phyloP scores from a whole-genome alignment of 2,888 invertebrate species.

The Micoletzkya japonica region DNA sequence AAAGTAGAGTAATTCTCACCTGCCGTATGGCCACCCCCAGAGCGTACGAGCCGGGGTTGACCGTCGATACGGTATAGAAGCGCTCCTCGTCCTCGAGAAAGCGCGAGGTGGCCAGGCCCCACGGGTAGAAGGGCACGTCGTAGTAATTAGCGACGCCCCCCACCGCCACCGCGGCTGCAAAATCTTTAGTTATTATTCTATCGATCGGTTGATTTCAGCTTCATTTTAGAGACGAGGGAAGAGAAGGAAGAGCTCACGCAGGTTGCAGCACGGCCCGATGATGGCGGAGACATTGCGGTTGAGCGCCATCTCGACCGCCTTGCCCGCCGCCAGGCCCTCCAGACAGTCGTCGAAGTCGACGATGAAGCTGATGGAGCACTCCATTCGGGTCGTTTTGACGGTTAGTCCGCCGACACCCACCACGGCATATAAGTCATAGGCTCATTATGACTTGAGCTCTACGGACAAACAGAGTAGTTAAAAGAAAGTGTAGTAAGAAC shows the following conservation, averaged over 20 bases:
- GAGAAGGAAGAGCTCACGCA: neutral
- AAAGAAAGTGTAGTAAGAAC: neutral
- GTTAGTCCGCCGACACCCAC: too few relatives aligned
- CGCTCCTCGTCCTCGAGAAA: conserved; percentile 35
- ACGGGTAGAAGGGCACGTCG: conserved; percentile 41
- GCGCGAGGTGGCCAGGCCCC: conserved; percentile 43
- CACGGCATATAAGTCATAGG: too few relatives aligned
- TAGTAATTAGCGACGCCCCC: conserved; percentile 40
- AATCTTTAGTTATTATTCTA: neutral
- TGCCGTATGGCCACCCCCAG: too few relatives aligned
- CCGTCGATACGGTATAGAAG: conserved; percentile 39
- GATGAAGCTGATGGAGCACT: conserved; percentile 7
- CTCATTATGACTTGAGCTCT: too few relatives aligned
- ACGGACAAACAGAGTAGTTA: too few relatives aligned
- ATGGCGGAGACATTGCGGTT: conserved; percentile 9
- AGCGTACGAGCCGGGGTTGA: conserved; percentile 29
- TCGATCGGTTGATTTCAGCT: neutral
- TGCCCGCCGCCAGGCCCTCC: conserved; percentile 11
- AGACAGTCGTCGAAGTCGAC: conserved; percentile 18
- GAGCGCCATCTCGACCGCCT: conserved; percentile 1
- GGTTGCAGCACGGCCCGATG: conserved; percentile 26
- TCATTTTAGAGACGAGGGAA: too few relatives aligned
- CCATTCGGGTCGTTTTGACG: neutral
- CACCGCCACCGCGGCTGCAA: conserved; percentile 42
- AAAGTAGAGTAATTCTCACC: too few relatives aligned